These are phyloP conservation scores for Hirtodrosophila duncani DNA, from an alignment of 2,888 invertebrate genomes.

Conservation along the genomic window DNA sequence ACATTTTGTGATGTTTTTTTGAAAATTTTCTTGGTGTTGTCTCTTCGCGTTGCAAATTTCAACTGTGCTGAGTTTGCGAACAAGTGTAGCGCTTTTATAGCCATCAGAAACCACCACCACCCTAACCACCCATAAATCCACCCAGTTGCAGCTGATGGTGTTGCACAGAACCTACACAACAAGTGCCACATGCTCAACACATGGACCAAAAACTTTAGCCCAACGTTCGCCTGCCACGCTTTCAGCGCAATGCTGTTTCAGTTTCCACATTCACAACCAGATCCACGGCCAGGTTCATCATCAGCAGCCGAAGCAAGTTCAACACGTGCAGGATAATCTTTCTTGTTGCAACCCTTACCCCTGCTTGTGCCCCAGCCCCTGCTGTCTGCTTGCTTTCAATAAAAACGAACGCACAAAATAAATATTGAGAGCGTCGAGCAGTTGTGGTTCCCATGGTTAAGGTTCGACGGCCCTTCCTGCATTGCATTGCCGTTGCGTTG, in stretches of 20 bases:
- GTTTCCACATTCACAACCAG: not conserved
- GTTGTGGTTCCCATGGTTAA: conserved; percentile 77
- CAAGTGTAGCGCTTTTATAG: conserved; percentile 62
- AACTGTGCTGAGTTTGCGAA: conserved; percentile 43
- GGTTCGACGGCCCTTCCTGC: conserved; percentile 60
- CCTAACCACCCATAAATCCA: conserved; percentile 31
- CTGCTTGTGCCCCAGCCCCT: conserved; percentile 7
- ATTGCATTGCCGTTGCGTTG: conserved; percentile 19
- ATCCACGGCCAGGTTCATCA: not conserved
- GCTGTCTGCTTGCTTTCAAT: conserved; percentile 46
- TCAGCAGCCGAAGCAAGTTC: conserved; percentile 47
- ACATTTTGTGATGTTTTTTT: conserved; percentile 40
- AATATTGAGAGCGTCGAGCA: conserved; percentile 74
- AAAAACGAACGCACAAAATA: conserved; percentile 66
- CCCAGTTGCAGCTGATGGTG: conserved; percentile 14
- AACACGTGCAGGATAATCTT: conserved; percentile 71
- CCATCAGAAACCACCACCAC: conserved; percentile 22
- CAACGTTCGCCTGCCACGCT: conserved; percentile 65
- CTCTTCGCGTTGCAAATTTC: conserved; percentile 39
- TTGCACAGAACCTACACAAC: conserved; percentile 38
- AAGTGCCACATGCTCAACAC: conserved; percentile 63
- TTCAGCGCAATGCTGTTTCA: conserved; percentile 51
- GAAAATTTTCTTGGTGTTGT: conserved; percentile 15
- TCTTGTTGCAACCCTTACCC: conserved; percentile 36
- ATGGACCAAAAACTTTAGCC: conserved; percentile 48